These are phyloP conservation scores for Dufourea novaeangliae DNA, from an alignment of 1,140 invertebrate genomes.

Conservation along the genomic window DNA sequence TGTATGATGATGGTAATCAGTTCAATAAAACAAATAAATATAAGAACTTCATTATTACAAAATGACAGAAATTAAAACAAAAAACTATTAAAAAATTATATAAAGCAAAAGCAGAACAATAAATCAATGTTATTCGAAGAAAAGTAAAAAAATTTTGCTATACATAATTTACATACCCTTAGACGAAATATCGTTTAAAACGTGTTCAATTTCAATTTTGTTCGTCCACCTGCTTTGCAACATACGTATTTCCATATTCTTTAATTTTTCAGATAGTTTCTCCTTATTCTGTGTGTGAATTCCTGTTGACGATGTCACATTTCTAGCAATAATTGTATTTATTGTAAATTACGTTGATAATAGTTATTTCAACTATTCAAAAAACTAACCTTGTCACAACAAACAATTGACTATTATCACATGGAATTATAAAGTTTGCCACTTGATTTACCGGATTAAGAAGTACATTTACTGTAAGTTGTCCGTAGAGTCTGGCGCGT, in stretches of 20 bases:
- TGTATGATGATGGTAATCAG: no score
- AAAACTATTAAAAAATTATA: no score
- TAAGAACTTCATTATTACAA: no score
- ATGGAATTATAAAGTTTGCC: neutral
- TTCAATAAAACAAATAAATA: no score
- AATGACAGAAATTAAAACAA: no score
- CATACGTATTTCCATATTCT: fast-evolving
- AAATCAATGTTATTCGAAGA: neutral
- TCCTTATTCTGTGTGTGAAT: fast-evolving
- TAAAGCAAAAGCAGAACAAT: neutral
- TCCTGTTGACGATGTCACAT: no score
- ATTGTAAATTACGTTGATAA: neutral
- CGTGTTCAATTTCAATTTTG: neutral
- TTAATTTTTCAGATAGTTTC: fast-evolving
- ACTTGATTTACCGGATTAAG: neutral
- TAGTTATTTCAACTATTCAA: neutral
- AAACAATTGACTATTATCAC: neutral
- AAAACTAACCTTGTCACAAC: conserved; percentile 16
- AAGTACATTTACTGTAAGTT: neutral
- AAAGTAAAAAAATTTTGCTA: no score
- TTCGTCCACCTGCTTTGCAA: fast-evolving
- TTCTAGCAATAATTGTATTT: neutral
- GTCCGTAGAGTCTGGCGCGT: neutral
- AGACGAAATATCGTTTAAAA: neutral
- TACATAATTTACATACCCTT: neutral